These are phyloP conservation scores for Cheilosia urbana DNA, from an alignment of 2,888 invertebrate species.

Conservation along the genomic window DNA sequence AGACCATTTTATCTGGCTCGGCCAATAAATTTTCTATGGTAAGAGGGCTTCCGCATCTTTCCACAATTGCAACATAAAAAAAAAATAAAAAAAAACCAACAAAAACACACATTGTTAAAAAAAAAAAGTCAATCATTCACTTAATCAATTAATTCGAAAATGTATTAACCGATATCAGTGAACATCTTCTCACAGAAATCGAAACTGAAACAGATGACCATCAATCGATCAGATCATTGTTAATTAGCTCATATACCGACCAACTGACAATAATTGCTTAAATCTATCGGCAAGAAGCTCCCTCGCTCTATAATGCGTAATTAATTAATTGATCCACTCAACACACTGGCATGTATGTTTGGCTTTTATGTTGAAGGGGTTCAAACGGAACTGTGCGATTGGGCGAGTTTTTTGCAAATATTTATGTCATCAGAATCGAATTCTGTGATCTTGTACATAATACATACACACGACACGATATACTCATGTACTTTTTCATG, in stretches of 20 bases:
- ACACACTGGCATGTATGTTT: slow-evolving; percentile 37
- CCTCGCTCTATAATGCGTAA: slow-evolving; percentile 56
- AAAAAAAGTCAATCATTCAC: slow-evolving; percentile 39
- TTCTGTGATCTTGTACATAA: slow-evolving; percentile 18
- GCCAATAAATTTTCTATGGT: background rate
- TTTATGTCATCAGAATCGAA: slow-evolving; percentile 37
- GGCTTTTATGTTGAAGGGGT: slow-evolving; percentile 6
- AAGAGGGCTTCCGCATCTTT: background rate
- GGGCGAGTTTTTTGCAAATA: slow-evolving; percentile 48
- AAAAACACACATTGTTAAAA: slow-evolving; percentile 23
- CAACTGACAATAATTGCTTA: slow-evolving; percentile 61
- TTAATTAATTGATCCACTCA: slow-evolving; percentile 70
- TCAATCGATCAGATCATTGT: slow-evolving; percentile 71
- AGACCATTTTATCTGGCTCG: background rate
- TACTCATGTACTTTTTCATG: background rate
- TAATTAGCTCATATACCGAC: slow-evolving; percentile 62
- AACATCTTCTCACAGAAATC: slow-evolving; percentile 26
- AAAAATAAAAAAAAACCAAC: slow-evolving; percentile 9
- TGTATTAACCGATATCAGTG: background rate
- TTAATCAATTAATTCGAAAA: slow-evolving; percentile 42
- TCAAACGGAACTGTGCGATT: background rate
- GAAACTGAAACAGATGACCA: slow-evolving; percentile 50
- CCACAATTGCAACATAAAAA: slow-evolving; percentile 1
- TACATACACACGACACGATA: background rate
- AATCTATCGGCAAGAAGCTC: slow-evolving; percentile 51